phyloP scores from a whole-genome alignment of 2,113 vertebrate genomes.

The Strix uralensis region DNA sequence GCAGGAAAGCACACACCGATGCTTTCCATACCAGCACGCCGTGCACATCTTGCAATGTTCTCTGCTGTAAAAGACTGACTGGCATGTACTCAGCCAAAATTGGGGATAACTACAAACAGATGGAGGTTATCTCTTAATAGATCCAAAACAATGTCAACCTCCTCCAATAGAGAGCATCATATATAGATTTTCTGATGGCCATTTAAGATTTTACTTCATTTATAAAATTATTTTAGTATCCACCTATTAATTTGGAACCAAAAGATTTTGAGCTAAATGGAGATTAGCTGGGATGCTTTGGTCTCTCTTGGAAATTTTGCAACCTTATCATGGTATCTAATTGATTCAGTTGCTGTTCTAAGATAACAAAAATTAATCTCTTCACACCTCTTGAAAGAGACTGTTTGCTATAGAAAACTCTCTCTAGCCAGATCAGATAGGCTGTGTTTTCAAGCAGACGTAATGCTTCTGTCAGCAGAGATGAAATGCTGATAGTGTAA shows the following conservation, averaged over 20 bases:
- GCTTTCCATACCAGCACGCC: neutral
- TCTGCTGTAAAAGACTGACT: neutral
- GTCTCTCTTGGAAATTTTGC: neutral
- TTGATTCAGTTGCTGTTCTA: neutral
- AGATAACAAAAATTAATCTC: neutral
- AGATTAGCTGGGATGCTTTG: neutral
- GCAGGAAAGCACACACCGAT: rapidly evolving
- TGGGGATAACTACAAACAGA: neutral
- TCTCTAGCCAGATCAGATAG: neutral
- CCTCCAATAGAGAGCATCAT: neutral
- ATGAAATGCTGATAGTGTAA: neutral
- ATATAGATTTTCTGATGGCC: neutral
- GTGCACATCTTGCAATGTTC: rapidly evolving
- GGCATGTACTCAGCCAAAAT: neutral
- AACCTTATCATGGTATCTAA: neutral
- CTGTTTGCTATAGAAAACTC: neutral
- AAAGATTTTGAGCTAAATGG: neutral
- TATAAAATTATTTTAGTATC: neutral
- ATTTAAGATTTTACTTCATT: neutral
- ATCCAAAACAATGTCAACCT: neutral
- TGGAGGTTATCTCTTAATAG: neutral
- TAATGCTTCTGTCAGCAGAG: neutral
- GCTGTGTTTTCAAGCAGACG: neutral
- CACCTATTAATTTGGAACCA: neutral
- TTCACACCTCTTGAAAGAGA: neutral